phyloP scores from a whole-genome alignment of 2,113 vertebrate genomes.

The Girardinichthys multiradiatus region DNA sequence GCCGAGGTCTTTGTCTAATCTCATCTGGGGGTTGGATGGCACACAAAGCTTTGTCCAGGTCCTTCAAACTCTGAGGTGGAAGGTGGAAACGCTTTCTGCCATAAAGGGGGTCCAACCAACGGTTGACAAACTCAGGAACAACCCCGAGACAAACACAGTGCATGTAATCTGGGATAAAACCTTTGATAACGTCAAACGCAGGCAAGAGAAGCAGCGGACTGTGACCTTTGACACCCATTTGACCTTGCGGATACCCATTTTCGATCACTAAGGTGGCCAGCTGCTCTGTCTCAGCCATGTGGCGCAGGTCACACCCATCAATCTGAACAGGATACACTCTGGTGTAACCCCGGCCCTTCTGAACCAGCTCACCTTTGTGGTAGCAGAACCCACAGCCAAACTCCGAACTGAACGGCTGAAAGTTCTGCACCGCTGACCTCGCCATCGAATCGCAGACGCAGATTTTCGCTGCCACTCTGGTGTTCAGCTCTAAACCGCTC shows the following conservation, averaged over 20 bases:
- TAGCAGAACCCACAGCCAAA: conserved; percentile 27
- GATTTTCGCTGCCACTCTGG: conserved; percentile 3
- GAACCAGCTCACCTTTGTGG: conserved; percentile 27
- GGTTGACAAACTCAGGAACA: conserved; percentile 17
- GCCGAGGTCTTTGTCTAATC: neutral
- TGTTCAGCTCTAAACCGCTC: neutral
- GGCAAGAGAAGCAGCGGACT: conserved; percentile 20
- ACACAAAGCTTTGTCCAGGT: conserved; percentile 13
- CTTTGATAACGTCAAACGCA: conserved; percentile 17
- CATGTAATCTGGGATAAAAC: conserved; percentile 22
- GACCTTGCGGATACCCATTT: neutral
- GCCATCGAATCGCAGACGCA: neutral
- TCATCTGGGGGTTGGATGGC: conserved; percentile 7
- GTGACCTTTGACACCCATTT: conserved; percentile 25
- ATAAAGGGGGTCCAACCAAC: conserved; percentile 19
- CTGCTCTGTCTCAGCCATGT: conserved; percentile 10
- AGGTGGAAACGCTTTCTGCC: conserved; percentile 13
- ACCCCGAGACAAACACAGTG: conserved; percentile 25
- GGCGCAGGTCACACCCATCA: conserved; percentile 7
- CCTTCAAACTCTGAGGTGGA: neutral
- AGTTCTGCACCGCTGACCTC: conserved; percentile 14
- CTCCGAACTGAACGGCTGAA: conserved; percentile 1
- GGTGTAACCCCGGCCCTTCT: neutral
- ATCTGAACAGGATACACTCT: conserved; percentile 6
- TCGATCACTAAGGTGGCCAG: conserved; percentile 3